A percentile compares a stretch with the other conserved stretches of the same genome.
Evolutionary conservation across 2,113 vertebrate species (phyloP).

Genomic region (Ariopsis seemanni): DNA sequence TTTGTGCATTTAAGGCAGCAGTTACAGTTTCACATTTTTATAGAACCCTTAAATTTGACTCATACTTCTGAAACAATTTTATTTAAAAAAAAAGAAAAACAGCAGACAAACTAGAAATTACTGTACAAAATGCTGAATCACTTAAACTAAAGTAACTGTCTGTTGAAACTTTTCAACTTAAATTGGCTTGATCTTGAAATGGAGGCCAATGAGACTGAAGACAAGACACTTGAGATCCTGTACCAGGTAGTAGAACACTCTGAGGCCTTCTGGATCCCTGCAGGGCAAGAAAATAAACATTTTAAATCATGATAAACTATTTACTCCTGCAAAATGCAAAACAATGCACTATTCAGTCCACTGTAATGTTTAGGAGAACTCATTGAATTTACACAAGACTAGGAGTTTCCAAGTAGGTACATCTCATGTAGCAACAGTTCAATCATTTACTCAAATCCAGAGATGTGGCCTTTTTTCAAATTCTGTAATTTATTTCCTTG

Average conservation of each 20-base stretch:
- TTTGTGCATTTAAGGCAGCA: background rate
- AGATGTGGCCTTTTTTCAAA: background rate
- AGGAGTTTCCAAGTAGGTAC: background rate
- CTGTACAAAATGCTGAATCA: conserved; percentile 70
- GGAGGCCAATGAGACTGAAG: conserved; percentile 97
- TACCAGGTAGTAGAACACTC: conserved; percentile 98
- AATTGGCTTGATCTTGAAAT: conserved; percentile 99
- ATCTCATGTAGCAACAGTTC: background rate
- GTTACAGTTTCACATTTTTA: background rate
- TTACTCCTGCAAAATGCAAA: background rate
- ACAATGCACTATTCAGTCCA: background rate
- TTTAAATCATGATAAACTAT: background rate
- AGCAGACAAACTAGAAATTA: conserved; percentile 62
- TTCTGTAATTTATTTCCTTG: background rate
- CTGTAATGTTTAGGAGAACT: background rate
- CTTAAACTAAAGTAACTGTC: conserved; percentile 59
- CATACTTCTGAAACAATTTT: conserved; percentile 56
- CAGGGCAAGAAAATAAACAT: conserved; percentile 14
- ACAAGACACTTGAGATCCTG: conserved; percentile 98
- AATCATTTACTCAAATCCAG: background rate
- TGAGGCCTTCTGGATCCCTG: conserved; percentile 96
- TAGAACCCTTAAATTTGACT: background rate
- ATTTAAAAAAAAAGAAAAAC: conserved; percentile 73
- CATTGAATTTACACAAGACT: background rate
- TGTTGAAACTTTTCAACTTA: conserved; percentile 66